Evolutionary conservation across 2,888 invertebrate genomes (phyloP).

Genomic region (Leptogaster cylindrica): DNA sequence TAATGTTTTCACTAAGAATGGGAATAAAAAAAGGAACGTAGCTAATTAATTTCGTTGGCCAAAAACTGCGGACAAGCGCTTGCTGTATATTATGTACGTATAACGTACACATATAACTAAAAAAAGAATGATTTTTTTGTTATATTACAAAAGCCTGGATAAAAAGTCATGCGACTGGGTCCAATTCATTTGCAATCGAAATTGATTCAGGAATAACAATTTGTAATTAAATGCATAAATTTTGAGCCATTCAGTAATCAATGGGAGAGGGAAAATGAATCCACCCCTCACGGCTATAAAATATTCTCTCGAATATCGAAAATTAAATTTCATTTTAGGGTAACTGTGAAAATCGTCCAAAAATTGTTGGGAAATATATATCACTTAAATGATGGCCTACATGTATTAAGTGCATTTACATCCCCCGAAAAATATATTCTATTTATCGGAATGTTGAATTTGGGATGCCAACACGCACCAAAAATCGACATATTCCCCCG

Average conservation of each 20-base stretch:
- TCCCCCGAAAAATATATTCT: slow-evolving; percentile 15
- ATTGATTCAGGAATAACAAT: slow-evolving; percentile 19
- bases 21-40: too few species aligned
- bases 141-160: too few species aligned
- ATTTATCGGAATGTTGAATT: slow-evolving; percentile 19
- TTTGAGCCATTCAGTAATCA: too few species aligned
- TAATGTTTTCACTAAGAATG: too few species aligned
- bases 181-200: neutral
- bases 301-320: slow-evolving; percentile 13
- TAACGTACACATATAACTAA: too few species aligned
- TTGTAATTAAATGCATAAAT: slow-evolving; percentile 20
- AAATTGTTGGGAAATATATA: neutral
- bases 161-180: too few species aligned
- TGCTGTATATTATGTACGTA: too few species aligned
- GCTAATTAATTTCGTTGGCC: too few species aligned
- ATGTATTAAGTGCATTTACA: slow-evolving; percentile 25
- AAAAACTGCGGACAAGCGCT: too few species aligned
- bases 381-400: slow-evolving; percentile 6
- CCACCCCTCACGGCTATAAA: slow-evolving; percentile 13
- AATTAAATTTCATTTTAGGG: slow-evolving; percentile 6
- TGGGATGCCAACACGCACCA: neutral
- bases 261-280: neutral
- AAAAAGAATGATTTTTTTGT: too few species aligned
- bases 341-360: neutral
- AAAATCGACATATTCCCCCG: neutral